Base-by-base conservation (phyloP, 2,113 vertebrate species). In the Perca fluviatilis region DNA sequence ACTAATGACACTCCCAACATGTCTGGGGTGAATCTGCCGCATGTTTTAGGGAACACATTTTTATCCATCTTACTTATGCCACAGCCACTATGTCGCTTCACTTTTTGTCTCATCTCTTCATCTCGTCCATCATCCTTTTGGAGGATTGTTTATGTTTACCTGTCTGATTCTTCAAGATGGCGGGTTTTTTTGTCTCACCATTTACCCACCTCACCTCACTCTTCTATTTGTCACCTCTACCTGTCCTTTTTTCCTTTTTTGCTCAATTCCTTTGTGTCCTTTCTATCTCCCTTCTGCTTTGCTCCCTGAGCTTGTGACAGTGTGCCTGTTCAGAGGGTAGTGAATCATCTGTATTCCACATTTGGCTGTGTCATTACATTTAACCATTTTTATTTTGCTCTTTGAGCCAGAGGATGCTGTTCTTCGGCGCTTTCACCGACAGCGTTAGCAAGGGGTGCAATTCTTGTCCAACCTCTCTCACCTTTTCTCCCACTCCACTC, bases 321-420 rank as follows among this genome's bases (percentile, higher is more conserved):
- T 89, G 82, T 85, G 54, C 68, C 79, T 49, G 36, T 68, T 77
- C 66, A 33, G 79, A 90, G 66, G 78, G 63, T 73, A 77, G 66
- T 61, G 6, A 82, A 85, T 27, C 54, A 46, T 90, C 77, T 85
- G 76, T 72, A 75, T 57, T 79, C 79, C 56, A 81, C 47, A 12
- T 56, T 33, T 25, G 23, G 51, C 80, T 74, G 74, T 82, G 77
- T 87, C 68, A 49, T 68, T 88, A 72, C 88, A 86, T 90, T 91
- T 84, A 82, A 87, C 74, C 86, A 57, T 82, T 85, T 83, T 84
- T 43, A 60, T 82, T 64, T 43, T 2, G 43, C 40, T 80, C 64
- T 67, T 43, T 8, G n/a, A 67, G 69, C 46, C 75, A 25, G 62
- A 72, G 63, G 47, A 21, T 15, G 12, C 36, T 53, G 50, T n/a